These are phyloP conservation scores for Nyctalus aviator DNA, from an alignment of 2,797 vertebrate species.

Conservation along the genomic window DNA sequence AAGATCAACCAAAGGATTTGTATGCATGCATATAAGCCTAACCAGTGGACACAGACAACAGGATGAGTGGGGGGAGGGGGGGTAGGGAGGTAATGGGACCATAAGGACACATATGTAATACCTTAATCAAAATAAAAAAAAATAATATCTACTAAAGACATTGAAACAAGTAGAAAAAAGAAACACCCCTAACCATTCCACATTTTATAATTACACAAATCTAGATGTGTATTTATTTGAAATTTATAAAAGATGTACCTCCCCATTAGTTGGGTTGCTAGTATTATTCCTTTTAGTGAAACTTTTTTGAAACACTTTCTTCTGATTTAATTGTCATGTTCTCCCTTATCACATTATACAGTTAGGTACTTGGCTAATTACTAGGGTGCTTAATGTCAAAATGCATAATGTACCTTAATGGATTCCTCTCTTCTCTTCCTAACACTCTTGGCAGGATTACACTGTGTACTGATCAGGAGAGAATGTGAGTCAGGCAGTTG, in stretches of 20 bases:
- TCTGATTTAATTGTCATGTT: constrained; percentile 67
- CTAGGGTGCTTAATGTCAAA: constrained; percentile 81
- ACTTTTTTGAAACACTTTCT: constrained; percentile 43
- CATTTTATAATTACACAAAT: background rate
- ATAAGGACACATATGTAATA: too few species aligned
- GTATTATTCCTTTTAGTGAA: background rate
- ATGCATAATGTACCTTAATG: constrained; percentile 70
- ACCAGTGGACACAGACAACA: too few species aligned
- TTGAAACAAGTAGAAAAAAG: too few species aligned
- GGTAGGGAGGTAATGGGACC: fast-evolving
- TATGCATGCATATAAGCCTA: too few species aligned
- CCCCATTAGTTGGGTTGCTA: constrained; percentile 2
- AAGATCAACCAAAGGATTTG: too few species aligned
- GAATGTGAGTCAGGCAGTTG: background rate
- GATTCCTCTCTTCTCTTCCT: constrained; percentile 40
- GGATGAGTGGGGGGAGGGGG: too few species aligned
- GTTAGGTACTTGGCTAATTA: constrained; percentile 82
- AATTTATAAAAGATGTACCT: background rate
- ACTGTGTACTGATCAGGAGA: background rate
- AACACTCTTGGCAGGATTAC: background rate
- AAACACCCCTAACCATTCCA: background rate
- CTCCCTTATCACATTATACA: constrained; percentile 77
- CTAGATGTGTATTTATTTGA: background rate
- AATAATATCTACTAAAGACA: too few species aligned
- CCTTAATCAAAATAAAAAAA: too few species aligned